A percentile compares a stretch with the other conserved stretches of the same genome.
These are phyloP conservation scores for Onchidella celtica DNA, from an alignment of 2,888 invertebrate genomes.

Conservation along the genomic window DNA sequence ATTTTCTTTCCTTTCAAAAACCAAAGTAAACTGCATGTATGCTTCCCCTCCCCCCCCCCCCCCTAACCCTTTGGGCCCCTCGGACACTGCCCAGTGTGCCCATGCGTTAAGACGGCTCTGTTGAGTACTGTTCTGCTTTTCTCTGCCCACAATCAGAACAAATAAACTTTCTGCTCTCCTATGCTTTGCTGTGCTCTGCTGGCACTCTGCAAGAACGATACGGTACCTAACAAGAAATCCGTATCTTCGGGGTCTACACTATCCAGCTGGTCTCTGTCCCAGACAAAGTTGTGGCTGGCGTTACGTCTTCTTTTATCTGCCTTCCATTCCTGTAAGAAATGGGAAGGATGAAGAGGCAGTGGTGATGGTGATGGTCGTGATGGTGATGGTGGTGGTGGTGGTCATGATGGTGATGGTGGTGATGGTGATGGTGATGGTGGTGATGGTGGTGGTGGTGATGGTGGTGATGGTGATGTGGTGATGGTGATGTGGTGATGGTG, in stretches of 20 bases:
- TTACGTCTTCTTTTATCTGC: constrained; percentile 82
- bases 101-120: no score
- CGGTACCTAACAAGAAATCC: constrained; percentile 86
- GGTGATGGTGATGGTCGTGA: no score
- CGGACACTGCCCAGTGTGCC: not conserved
- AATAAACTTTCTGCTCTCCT: no score
- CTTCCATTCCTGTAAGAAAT: constrained; percentile 83
- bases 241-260: constrained; percentile 83
- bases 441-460: constrained; percentile 20
- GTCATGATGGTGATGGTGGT: constrained; percentile 19
- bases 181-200: no score
- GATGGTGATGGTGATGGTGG: constrained; percentile 25
- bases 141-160: no score
- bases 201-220: not conserved
- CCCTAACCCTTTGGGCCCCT: not conserved
- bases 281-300: constrained; percentile 83
- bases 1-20: no score
- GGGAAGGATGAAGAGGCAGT: no score
- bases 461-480: no score
- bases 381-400: not conserved
- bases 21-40: no score
- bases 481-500: no score
- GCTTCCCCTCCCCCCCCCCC: no score
- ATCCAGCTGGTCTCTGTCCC: constrained; percentile 84
- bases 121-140: no score